Base-by-base conservation (phyloP, 2,113 vertebrate species). In the Maccullochella peelii region DNA sequence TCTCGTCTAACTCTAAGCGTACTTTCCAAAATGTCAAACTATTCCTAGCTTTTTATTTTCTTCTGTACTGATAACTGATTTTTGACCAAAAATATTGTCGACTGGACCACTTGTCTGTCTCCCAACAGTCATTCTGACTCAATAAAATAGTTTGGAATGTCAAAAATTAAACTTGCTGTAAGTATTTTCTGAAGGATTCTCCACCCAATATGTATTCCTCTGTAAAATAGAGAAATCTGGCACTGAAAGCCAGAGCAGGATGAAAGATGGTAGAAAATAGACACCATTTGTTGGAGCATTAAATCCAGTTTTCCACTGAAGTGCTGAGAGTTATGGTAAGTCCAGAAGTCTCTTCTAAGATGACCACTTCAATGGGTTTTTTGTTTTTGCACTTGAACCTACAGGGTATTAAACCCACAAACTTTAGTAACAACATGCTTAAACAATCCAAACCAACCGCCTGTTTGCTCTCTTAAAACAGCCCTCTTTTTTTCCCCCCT, bases 381-480 rank as follows among this genome's bases (percentile, higher is more conserved):
- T 21, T 33, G 49, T 58, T 65, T 44, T 44, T 70, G 20, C 57
- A 58, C 74, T 57, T 79, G 38, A 52, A 10, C 30, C 30, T 47
- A 61, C 54, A 38, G 61, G 12, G 40, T 54, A 70, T 52, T 63
- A n/a, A 62, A 65, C 2, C 44, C 33, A 73, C 65, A 70, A 49
- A 57, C 42, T 47, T 52, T 1, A 49, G 47, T 16, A 50, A 65
- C 68, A 68, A 38, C 79, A 61, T 27, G 30, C 36, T 81, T 36
- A 33, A 30, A 69, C 54, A 75, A 52, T 52, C 20, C 42, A 71
- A 86, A 9, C 8, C 47, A 73, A 38, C 40, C 49, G n/a, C 33
- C 23, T 55, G 61, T 74, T 76, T 83, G 50, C 63, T 38, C 30
- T 62, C 47, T 38, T 79, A 36, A 77, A 54, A 62, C 67, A 58